Evolutionary conservation across 2,797 vertebrate genomes (phyloP).

Genomic region (Lophius americanus): DNA sequence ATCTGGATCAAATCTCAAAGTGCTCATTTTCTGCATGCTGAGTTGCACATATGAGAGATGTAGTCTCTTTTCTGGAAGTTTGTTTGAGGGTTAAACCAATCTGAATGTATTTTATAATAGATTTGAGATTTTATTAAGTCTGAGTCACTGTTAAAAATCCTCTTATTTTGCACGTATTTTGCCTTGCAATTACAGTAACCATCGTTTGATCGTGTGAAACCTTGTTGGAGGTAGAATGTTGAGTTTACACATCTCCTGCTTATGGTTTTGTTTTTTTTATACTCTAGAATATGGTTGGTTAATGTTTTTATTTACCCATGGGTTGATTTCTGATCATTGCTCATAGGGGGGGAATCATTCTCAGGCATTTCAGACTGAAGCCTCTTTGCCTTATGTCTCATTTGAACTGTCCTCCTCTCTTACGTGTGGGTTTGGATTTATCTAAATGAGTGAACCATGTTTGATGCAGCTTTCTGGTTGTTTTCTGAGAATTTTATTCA

Average conservation of each 20-base stretch:
- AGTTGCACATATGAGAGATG: slow-evolving; percentile 57
- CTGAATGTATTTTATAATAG: slow-evolving; percentile 54
- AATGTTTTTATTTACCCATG: slow-evolving; percentile 13
- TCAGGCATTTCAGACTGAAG: slow-evolving; percentile 53
- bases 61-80: slow-evolving; percentile 9
- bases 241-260: slow-evolving; percentile 10
- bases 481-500: slow-evolving; percentile 26
- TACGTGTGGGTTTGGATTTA: slow-evolving; percentile 17
- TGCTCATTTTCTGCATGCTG: slow-evolving; percentile 43
- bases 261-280: slow-evolving; percentile 21
- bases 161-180: slow-evolving; percentile 50
- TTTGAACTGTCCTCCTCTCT: slow-evolving; percentile 21
- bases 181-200: not conserved
- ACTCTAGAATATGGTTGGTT: slow-evolving; percentile 3
- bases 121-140: not conserved
- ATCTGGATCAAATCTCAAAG: not conserved
- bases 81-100: slow-evolving; percentile 8
- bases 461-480: slow-evolving; percentile 19
- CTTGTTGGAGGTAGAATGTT: slow-evolving; percentile 22
- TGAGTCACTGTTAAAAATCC: slow-evolving; percentile 27
- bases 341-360: slow-evolving; percentile 11
- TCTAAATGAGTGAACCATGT: slow-evolving; percentile 15
- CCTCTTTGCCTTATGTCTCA: slow-evolving; percentile 44
- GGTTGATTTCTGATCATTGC: slow-evolving; percentile 1
- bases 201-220: slow-evolving; percentile 19